Base-by-base conservation (phyloP, 2,888 invertebrate genomes). In the Pherbina coryleti region DNA sequence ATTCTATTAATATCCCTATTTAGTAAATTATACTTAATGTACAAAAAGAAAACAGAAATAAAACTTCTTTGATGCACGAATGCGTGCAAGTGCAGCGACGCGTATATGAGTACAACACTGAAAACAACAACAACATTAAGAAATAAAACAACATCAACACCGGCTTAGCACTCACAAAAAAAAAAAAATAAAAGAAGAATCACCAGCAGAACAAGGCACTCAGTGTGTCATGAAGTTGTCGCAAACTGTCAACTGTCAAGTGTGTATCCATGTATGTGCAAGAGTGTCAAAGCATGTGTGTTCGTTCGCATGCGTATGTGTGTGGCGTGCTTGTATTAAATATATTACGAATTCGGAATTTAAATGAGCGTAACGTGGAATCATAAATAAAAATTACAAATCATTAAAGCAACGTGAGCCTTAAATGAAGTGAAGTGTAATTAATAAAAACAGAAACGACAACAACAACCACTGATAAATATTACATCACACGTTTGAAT, bases 71-170 rank as follows among this genome's bases (percentile, higher is more conserved):
- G 37, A 57, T 55, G 72, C 72, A 53, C 57, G 71, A 51, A n/a
- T 55, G 71, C 71, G 72, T 72, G 25, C 57, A 44, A 51, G 44
- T 60, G 60, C 73, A 73, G 28, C 62, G 62, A 73, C 37, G 62
- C 73, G 73, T 73, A 57, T 22, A 37, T 57, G 57, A 25, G 28
- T 9, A 57, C 72, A 37, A 66, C 57, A n/a, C 8, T 37, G 11
- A 28, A 14, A 25, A 62, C 44, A 25, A 60, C 9, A 72, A 11
- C 31, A 11, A 70, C 22, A 25, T 8, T 4, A 3, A 22, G 44
- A 31, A 14, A 70, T 9, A 53, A 19, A 19, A 22, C n/a, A 55
- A 19, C 55, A 22, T 55, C 55, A 22, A 64, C 64, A 64, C 64
- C n/a, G 22, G 28, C 22, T 22, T 22, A 19, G 55, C 55, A 55